Evolutionary conservation across 2,797 vertebrate species (phyloP).

Genomic region (Macropodus opercularis): DNA sequence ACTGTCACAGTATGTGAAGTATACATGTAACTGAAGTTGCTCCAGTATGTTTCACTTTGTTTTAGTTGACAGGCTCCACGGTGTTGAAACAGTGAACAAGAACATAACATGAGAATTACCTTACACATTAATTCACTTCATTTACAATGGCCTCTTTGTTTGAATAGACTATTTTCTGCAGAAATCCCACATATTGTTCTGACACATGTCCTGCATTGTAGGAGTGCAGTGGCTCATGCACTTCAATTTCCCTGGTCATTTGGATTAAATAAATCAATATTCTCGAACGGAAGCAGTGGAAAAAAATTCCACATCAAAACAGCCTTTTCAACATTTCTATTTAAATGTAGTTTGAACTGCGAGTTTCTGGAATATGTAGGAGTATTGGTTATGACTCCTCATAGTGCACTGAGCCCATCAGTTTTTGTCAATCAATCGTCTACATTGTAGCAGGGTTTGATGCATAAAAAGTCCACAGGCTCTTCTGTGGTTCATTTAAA

Average conservation of each 20-base stretch:
- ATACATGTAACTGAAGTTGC: not conserved
- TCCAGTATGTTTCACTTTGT: not conserved
- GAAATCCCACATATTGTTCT: conserved; percentile 64
- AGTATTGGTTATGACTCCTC: conserved; percentile 17
- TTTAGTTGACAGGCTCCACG: conserved; percentile 16
- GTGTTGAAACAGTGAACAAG: conserved; percentile 39
- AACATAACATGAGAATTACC: conserved; percentile 44
- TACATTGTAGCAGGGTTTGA: conserved; percentile 34
- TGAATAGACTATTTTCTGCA: conserved; percentile 63
- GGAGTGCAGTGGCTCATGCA: conserved; percentile 73
- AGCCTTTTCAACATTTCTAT: conserved; percentile 32
- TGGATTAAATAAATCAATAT: conserved; percentile 74
- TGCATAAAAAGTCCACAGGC: conserved; percentile 29
- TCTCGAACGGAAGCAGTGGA: conserved; percentile 47
- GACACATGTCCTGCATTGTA: conserved; percentile 65
- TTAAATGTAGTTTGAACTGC: conserved; percentile 24
- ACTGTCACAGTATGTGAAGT: not conserved
- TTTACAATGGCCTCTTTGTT: conserved; percentile 54
- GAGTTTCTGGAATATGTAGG: conserved; percentile 32
- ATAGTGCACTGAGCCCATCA: conserved; percentile 18
- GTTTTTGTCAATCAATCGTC: conserved; percentile 37
- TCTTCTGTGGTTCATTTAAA: conserved; percentile 63
- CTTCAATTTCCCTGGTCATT: conserved; percentile 74
- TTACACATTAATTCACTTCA: conserved; percentile 59
- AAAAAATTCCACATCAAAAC: conserved; percentile 39